phyloP scores from a whole-genome alignment of 2,797 vertebrate species.

The Clarias laeviceps region DNA sequence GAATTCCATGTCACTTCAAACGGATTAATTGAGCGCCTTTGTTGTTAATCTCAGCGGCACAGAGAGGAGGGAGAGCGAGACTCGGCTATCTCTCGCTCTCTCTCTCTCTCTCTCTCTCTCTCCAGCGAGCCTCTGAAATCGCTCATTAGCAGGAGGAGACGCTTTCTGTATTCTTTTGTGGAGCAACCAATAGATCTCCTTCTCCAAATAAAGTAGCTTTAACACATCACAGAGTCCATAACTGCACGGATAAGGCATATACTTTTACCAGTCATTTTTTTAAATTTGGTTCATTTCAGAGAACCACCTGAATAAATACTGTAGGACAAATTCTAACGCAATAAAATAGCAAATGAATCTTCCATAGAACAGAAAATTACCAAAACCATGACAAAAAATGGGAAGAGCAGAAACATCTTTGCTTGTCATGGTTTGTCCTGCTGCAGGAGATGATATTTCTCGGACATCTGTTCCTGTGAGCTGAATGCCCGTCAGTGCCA shows the following conservation, averaged over 20 bases:
- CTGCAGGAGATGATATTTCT: slow-evolving; percentile 74
- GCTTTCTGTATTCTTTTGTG: slow-evolving; percentile 16
- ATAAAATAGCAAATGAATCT: slow-evolving; percentile 10
- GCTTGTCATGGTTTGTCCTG: slow-evolving; percentile 73
- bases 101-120: not conserved
- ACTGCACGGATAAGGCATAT: not conserved
- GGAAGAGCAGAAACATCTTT: slow-evolving; percentile 66
- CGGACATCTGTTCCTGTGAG: slow-evolving; percentile 80
- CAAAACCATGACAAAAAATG: slow-evolving; percentile 37
- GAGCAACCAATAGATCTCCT: slow-evolving; percentile 7
- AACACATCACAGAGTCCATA: slow-evolving; percentile 16
- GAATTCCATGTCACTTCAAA: slow-evolving; percentile 78
- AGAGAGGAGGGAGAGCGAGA: slow-evolving; percentile 70
- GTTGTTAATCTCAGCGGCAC: slow-evolving; percentile 79
- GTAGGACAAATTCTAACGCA: not conserved
- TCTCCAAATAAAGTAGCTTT: slow-evolving; percentile 10
- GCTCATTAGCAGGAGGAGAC: slow-evolving; percentile 31
- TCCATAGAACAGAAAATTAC: not conserved
- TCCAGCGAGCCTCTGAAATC: slow-evolving; percentile 12
- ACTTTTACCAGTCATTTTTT: not conserved
- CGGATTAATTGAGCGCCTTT: slow-evolving; percentile 78
- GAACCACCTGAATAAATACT: not conserved
- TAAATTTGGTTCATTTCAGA: not conserved
- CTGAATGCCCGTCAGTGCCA: slow-evolving; percentile 40
- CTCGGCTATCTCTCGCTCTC: slow-evolving; percentile 34